Evolutionary conservation across 2,888 invertebrate species (phyloP).

Genomic region (Tetragnatha montana): DNA sequence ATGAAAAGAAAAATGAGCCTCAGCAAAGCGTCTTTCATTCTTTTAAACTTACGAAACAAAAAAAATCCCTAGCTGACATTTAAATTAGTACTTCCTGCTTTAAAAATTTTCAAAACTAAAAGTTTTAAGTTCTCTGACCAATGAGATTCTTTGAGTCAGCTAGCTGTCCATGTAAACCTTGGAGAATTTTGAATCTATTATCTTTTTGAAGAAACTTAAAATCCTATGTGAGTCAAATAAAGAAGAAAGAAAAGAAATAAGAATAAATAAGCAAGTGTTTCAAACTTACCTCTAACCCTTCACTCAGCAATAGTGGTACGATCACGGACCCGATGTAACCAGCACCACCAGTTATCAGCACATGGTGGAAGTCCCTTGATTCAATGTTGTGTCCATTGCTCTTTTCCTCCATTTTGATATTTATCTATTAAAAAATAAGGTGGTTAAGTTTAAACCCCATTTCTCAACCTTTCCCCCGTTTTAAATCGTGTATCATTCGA

Average conservation of each 20-base stretch:
- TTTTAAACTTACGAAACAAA: background rate
- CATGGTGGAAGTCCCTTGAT: slow-evolving; percentile 68
- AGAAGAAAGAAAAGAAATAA: background rate
- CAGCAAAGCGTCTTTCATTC: background rate
- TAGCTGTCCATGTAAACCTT: no score
- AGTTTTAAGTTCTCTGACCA: no score
- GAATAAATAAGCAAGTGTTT: background rate
- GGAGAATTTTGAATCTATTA: no score
- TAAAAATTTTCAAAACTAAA: no score
- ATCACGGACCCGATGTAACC: slow-evolving; percentile 76
- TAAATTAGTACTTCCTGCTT: no score
- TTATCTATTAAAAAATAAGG: background rate
- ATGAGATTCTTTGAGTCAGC: no score
- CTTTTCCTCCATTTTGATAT: background rate
- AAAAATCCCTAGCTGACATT: no score
- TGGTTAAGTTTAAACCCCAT: background rate
- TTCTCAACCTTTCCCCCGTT: background rate
- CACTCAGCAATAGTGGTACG: slow-evolving; percentile 75
- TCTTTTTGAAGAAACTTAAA: background rate
- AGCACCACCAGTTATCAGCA: slow-evolving; percentile 75
- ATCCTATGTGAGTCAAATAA: background rate
- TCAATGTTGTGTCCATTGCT: slow-evolving; percentile 20
- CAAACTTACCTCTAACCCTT: slow-evolving; percentile 73
- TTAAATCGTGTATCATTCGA: no score
- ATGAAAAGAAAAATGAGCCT: background rate